Conservation (phyloP, 2,888 invertebrate species). For the Eupithecia vulgata region DNA sequence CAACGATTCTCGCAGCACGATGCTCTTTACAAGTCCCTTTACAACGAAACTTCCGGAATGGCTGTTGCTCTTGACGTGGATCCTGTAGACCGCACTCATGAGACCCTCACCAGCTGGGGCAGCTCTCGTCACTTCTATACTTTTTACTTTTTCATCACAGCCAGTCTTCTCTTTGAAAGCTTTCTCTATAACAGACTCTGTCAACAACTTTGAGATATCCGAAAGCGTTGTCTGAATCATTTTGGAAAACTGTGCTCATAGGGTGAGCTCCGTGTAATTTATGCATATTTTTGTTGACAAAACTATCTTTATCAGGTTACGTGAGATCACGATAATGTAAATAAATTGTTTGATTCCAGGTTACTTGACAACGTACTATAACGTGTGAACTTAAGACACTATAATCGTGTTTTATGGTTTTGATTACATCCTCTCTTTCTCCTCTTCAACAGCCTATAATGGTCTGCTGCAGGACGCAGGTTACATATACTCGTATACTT, state of each 20-base stretch:
- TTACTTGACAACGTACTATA: constrained; percentile 1
- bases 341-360: background rate
- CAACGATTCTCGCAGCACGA: constrained; percentile 51
- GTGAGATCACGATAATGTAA: background rate
- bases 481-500: background rate
- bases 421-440: background rate
- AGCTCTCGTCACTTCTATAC: constrained; percentile 52
- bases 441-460: too few relatives aligned
- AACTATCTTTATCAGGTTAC: constrained; percentile 21
- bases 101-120: constrained; percentile 62
- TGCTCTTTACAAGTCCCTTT: constrained; percentile 56
- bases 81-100: constrained; percentile 61
- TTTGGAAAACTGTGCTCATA: constrained; percentile 22
- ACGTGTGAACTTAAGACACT: constrained; percentile 7
- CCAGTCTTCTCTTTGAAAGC: constrained; percentile 56
- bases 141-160: constrained; percentile 53
- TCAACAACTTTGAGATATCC: constrained; percentile 57
- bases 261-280: constrained; percentile 35
- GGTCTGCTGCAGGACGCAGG: too few relatives aligned
- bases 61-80: constrained; percentile 49
- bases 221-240: constrained; percentile 55
- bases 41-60: constrained; percentile 54
- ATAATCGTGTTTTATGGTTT: background rate
- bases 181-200: constrained; percentile 53
- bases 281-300: constrained; percentile 34